These are phyloP conservation scores for Prionailurus viverrinus DNA, from an alignment of 2,113 vertebrate genomes.

Conservation along the genomic window DNA sequence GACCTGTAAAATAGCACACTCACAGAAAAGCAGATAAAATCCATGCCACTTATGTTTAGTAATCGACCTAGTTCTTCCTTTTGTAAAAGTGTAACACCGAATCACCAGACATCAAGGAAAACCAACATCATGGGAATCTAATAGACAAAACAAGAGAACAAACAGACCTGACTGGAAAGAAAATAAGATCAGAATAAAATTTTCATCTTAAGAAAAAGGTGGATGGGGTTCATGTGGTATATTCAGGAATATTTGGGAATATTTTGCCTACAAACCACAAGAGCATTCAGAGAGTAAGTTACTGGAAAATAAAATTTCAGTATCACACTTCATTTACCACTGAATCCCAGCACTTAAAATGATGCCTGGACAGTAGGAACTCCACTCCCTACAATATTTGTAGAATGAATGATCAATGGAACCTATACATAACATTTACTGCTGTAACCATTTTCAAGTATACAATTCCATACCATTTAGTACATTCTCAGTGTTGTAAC, in stretches of 20 bases:
- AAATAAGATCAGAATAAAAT: conserved; percentile 46
- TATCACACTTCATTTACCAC: neutral
- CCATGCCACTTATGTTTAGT: neutral
- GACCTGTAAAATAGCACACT: neutral
- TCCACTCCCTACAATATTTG: neutral
- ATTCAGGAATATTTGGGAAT: neutral
- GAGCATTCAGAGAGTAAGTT: neutral
- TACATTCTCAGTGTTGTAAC: neutral
- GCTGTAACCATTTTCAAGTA: neutral
- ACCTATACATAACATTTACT: neutral
- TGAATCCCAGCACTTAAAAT: neutral
- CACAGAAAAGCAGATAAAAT: conserved; percentile 28
- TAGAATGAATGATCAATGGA: neutral
- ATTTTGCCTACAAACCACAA: neutral
- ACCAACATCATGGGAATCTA: neutral
- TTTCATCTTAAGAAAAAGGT: neutral
- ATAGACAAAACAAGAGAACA: neutral
- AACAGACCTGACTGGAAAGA: neutral
- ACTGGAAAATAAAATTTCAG: conserved; percentile 14
- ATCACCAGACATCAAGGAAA: neutral
- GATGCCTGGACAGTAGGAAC: neutral
- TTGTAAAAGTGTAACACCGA: neutral
- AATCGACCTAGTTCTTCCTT: neutral
- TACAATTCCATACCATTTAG: neutral
- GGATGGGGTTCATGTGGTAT: neutral